These are phyloP conservation scores for Artibeus lituratus DNA, from an alignment of 2,797 vertebrate genomes.

Conservation along the genomic window DNA sequence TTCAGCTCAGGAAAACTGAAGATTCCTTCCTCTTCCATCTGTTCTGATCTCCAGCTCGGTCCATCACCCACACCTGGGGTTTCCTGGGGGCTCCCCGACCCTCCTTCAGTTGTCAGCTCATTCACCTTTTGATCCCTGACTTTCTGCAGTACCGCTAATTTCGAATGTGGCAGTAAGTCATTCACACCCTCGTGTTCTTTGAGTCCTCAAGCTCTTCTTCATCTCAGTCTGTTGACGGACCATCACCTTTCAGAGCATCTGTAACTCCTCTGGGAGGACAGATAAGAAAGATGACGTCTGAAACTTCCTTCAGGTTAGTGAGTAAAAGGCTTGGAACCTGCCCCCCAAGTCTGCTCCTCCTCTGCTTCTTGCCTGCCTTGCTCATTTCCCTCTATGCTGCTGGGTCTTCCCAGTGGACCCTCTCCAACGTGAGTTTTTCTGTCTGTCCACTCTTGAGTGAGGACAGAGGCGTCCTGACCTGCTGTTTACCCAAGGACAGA, in stretches of 20 bases:
- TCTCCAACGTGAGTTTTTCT: not conserved
- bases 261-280: not conserved
- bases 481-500: not conserved
- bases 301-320: not conserved
- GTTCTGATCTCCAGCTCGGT: not conserved
- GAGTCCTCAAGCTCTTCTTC: not conserved
- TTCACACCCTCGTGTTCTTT: not conserved
- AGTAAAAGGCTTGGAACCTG: not conserved
- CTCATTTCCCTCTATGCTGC: not conserved
- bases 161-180: not conserved
- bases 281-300: not conserved
- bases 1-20: not conserved
- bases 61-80: not conserved
- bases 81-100: not conserved
- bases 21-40: not conserved
- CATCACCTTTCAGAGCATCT: not conserved
- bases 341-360: not conserved
- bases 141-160: not conserved
- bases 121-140: not conserved
- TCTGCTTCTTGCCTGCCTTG: not conserved
- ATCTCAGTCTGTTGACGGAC: not conserved
- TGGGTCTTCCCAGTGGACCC: not conserved
- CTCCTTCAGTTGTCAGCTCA: not conserved
- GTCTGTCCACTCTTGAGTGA: not conserved
- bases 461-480: not conserved